Evolutionary conservation across 2,888 invertebrate species (phyloP), one percentile per base, ranked within the genome.

Genomic region (Luffia ferchaultella): DNA sequence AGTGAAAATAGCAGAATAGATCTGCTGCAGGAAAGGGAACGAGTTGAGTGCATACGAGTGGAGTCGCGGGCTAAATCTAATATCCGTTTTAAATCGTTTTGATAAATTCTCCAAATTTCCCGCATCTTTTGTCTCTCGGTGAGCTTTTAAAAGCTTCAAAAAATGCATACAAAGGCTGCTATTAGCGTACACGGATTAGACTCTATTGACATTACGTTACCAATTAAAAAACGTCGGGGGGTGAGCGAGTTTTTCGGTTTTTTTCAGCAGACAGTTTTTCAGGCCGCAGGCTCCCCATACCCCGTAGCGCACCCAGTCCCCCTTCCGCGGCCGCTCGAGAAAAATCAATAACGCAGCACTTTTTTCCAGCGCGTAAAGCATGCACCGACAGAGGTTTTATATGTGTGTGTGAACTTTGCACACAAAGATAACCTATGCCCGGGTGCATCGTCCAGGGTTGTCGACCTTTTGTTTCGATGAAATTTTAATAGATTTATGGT

Each of bases 301-400:
- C 57, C 54, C 61, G 60, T 64, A 60, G 57, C 57, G 53, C 61
- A 62, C 56, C 65, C 67, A 62, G 58, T 55, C 50, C 59, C 63
- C 62, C 67, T 68, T 69, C 62, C 73, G 63, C 71, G 70, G 73
- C 77, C 73, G 79, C 30, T 77, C 77, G 76, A 77, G 84, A 78
- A 84, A 85, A 85, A 85, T 84, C 85, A 84, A 84, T 85, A 84
- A 80, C 84, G 84, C 85, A 84, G 84, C 83, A 80, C 76, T 83
- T 84, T 85, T 85, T 85, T 85, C 82, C 58, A 79, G 75, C 80
- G 82, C 84, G 83, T 85, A 85, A 85, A 85, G 77, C 84, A 84
- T 83, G 82, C 82, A 83, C 78, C 78, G 78, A 76, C 79, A 74
- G 67, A 67, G 55, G 51, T 51, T 49, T 56, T 53, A 53, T 62